Percentiles rank a stretch among this genome's conserved stretches.
These are phyloP conservation scores for Rotaria socialis DNA, from an alignment of 2,888 invertebrate genomes.

Conservation along the genomic window DNA sequence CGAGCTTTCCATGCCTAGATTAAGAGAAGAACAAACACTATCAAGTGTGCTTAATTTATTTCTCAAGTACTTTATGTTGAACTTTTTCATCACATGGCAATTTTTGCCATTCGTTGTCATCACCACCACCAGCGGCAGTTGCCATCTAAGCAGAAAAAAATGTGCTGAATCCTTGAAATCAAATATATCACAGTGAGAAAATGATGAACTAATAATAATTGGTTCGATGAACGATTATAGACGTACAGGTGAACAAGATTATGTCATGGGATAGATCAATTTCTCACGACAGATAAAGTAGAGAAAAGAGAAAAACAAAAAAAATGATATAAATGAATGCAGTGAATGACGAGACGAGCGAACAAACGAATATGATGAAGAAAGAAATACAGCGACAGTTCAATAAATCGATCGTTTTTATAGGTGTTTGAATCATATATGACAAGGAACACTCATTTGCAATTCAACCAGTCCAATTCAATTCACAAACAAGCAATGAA, in stretches of 20 bases:
- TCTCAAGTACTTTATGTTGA: conserved; percentile 71
- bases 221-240: neutral
- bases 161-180: neutral
- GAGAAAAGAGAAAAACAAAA: conserved; percentile 13
- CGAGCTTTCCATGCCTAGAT: conserved; percentile 83
- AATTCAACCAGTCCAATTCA: neutral
- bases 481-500: neutral
- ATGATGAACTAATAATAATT: neutral
- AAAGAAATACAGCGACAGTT: neutral
- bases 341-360: neutral
- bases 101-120: conserved; percentile 59
- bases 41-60: neutral
- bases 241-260: neutral
- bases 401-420: neutral
- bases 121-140: conserved; percentile 12
- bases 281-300: neutral
- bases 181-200: neutral
- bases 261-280: neutral
- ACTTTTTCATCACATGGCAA: conserved; percentile 76
- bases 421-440: neutral
- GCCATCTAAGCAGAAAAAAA: conserved; percentile 11
- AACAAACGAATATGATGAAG: neutral
- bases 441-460: neutral
- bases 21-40: neutral
- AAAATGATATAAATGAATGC: neutral